phyloP scores from a whole-genome alignment of 1,140 invertebrate genomes.

The Dendroctonus ponderosae region DNA sequence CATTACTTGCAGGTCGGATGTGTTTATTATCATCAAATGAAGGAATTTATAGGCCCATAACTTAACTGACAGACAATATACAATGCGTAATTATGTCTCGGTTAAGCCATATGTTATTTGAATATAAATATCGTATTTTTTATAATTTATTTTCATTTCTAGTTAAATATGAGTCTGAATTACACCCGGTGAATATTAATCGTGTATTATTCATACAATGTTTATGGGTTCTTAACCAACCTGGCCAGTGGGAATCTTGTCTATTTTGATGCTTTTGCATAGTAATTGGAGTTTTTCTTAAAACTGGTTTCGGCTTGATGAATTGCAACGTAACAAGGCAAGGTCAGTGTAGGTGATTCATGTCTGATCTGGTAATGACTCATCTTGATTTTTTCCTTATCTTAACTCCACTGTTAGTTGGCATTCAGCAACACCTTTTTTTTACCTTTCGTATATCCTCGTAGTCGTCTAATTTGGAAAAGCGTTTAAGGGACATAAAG shows the following conservation, averaged over 20 bases:
- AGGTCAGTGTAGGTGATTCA: no score
- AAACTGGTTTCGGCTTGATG: no score
- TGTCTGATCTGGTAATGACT: no score
- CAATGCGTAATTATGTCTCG: constrained; percentile 25
- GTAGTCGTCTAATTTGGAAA: neutral
- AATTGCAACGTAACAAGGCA: no score
- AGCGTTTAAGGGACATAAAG: neutral
- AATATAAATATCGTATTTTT: constrained; percentile 26
- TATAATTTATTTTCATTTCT: constrained; percentile 24
- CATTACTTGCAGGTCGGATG: constrained; percentile 7
- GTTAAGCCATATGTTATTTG: constrained; percentile 17
- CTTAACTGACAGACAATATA: constrained; percentile 21
- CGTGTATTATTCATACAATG: neutral
- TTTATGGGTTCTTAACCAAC: neutral
- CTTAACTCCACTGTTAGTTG: no score
- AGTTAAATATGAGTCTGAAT: constrained; percentile 12
- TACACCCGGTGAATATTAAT: constrained; percentile 20
- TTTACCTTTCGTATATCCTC: no score
- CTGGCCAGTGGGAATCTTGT: no score
- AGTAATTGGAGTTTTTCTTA: no score
- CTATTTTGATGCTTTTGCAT: no score
- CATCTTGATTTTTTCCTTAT: no score
- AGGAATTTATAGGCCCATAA: constrained; percentile 24
- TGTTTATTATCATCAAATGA: constrained; percentile 16
- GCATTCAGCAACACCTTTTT: no score